phyloP scores from a whole-genome alignment of 2,113 vertebrate genomes.

The Vulpes vulpes region DNA sequence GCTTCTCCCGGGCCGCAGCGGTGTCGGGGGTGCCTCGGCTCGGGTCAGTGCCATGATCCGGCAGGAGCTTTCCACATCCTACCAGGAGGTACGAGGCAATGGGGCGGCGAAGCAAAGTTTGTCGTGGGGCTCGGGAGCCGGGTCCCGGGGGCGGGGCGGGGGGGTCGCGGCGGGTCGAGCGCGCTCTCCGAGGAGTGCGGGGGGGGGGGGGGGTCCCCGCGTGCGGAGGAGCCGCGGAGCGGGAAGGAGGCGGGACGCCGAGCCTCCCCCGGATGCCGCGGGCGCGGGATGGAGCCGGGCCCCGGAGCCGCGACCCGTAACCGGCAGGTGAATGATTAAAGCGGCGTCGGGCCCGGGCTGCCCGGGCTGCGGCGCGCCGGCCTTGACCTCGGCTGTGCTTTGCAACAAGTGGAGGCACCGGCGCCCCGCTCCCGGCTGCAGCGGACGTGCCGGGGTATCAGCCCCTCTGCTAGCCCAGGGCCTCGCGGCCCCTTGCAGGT shows the following conservation, averaged over 20 bases:
- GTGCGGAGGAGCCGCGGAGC: not conserved
- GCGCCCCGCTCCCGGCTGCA: not conserved
- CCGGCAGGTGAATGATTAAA: conserved; percentile 65
- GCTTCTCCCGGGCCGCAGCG: not conserved
- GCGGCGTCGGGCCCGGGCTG: not conserved
- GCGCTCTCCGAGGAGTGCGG: not conserved
- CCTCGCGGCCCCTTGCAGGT: not conserved
- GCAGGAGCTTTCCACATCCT: conserved; percentile 88
- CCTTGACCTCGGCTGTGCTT: not conserved
- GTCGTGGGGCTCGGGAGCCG: not conserved
- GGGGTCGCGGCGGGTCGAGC: not conserved
- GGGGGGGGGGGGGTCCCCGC: not conserved
- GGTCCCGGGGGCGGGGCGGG: not conserved
- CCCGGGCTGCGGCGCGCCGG: not conserved
- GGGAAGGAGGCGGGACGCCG: not conserved
- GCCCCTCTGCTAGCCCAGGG: not conserved
- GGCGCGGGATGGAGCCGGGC: not conserved
- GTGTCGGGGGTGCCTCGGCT: not conserved
- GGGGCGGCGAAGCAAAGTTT: not conserved
- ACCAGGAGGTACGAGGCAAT: conserved; percentile 91
- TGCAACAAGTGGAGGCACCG: conserved; percentile 15
- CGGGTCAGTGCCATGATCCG: conserved; percentile 88
- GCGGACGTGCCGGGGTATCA: not conserved
- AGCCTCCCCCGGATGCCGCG: not conserved
- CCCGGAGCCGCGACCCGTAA: not conserved